These are phyloP conservation scores for Polyodon spathula DNA, from an alignment of 2,113 vertebrate species.

Conservation along the genomic window DNA sequence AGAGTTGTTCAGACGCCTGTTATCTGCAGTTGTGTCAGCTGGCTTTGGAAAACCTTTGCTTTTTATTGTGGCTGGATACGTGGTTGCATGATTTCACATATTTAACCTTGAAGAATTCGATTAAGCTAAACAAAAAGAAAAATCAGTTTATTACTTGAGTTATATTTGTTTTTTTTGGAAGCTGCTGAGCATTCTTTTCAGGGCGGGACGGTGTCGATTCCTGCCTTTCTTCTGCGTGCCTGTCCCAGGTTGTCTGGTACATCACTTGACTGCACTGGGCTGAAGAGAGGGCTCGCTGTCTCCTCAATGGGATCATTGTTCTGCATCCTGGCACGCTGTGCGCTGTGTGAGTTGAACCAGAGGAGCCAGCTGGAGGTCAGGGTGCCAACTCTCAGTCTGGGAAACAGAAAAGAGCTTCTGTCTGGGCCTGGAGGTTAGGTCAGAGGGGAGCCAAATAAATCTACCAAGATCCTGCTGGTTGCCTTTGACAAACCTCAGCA, in stretches of 20 bases:
- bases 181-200: background rate
- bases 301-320: constrained; percentile 33
- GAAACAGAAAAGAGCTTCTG: constrained; percentile 32
- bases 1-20: constrained; percentile 4
- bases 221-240: constrained; percentile 8
- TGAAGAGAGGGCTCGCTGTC: constrained; percentile 2
- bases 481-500: too few species aligned
- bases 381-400: constrained; percentile 32
- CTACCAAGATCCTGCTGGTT: background rate
- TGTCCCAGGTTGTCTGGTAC: constrained; percentile 11
- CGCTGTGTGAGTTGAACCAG: constrained; percentile 8
- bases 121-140: constrained; percentile 16
- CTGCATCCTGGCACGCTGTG: constrained; percentile 14
- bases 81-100: constrained; percentile 21
- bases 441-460: background rate
- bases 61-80: constrained; percentile 20
- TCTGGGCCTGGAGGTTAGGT: constrained; percentile 8
- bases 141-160: constrained; percentile 13
- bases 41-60: constrained; percentile 20
- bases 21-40: constrained; percentile 35
- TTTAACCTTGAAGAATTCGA: constrained; percentile 20
- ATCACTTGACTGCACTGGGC: constrained; percentile 7
- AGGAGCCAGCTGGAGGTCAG: constrained; percentile 28
- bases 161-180: background rate
- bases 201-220: background rate